Percentiles rank a stretch among this genome's conserved stretches.
Conservation (phyloP, 1,140 invertebrate genomes). For the Marisa cornuarietis region DNA sequence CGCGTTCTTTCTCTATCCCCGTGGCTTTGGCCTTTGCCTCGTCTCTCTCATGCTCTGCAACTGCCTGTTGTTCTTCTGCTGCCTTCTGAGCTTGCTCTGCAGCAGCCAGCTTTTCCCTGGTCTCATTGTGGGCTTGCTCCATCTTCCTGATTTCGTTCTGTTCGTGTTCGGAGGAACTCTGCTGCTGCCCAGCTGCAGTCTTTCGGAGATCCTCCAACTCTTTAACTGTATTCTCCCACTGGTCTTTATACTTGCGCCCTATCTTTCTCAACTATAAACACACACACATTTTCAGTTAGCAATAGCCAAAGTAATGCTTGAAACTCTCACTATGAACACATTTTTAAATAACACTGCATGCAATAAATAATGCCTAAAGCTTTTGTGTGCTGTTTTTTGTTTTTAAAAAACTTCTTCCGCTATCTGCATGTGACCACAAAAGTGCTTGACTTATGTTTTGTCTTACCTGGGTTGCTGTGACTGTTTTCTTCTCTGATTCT, state of each 20-base stretch:
- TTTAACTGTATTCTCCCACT: conserved; percentile 76
- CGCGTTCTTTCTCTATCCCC: conserved; percentile 49
- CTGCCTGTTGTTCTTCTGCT: conserved; percentile 8
- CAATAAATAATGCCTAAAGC: too few species aligned
- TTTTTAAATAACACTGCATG: too few species aligned
- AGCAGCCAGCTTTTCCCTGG: conserved; percentile 12
- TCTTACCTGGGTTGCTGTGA: conserved; percentile 50
- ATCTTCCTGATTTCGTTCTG: neutral
- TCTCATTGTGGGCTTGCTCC: conserved; percentile 14
- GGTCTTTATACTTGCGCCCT: conserved; percentile 90
- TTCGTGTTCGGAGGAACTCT: conserved; percentile 1
- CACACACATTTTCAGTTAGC: neutral
- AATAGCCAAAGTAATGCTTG: too few species aligned
- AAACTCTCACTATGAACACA: too few species aligned
- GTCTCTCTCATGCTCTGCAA: conserved; percentile 19
- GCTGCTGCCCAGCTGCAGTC: conserved; percentile 30
- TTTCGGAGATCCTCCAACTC: conserved; percentile 46
- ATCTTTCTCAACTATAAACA: conserved; percentile 81
- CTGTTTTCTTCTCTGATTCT: conserved; percentile 73
- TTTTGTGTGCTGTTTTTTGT: too few species aligned
- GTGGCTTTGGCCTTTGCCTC: conserved; percentile 36
- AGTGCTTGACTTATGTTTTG: too few species aligned
- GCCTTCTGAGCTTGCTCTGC: conserved; percentile 20
- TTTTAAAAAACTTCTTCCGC: too few species aligned
- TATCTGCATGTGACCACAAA: too few species aligned